phyloP scores from a whole-genome alignment of 2,888 invertebrate species.

The Caenorhabditis japonica region DNA sequence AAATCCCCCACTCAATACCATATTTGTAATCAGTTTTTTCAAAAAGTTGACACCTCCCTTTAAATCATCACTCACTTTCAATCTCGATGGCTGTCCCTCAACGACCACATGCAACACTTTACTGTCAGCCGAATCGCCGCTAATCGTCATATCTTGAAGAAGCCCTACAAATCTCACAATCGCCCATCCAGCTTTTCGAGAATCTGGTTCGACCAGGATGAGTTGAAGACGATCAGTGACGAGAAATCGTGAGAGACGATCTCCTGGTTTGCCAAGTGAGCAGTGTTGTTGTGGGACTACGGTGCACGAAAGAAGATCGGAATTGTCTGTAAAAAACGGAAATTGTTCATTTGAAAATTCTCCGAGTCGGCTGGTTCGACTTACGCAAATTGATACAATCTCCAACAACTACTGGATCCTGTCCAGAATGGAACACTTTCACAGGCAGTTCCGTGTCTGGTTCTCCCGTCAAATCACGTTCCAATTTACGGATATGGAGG shows the following conservation, averaged over 20 bases:
- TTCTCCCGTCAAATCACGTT: slow-evolving; percentile 79
- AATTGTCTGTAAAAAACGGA: slow-evolving; percentile 85
- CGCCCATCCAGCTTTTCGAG: slow-evolving; percentile 94
- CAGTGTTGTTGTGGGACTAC: slow-evolving; percentile 79
- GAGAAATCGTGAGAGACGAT: slow-evolving; percentile 83
- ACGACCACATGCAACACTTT: slow-evolving; percentile 87
- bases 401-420: slow-evolving; percentile 90
- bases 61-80: slow-evolving; percentile 17
- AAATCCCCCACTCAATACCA: too few species aligned
- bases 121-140: slow-evolving; percentile 95
- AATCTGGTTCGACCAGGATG: slow-evolving; percentile 96
- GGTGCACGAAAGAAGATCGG: slow-evolving; percentile 95
- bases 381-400: slow-evolving; percentile 95
- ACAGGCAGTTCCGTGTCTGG: slow-evolving; percentile 92
- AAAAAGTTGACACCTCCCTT: too few species aligned
- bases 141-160: slow-evolving; percentile 91
- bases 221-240: slow-evolving; percentile 95
- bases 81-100: slow-evolving; percentile 62
- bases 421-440: slow-evolving; percentile 83
- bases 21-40: too few species aligned
- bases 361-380: too few species aligned
- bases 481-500: slow-evolving; percentile 60
- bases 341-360: too few species aligned
- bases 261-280: slow-evolving; percentile 85
- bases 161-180: slow-evolving; percentile 96